Evolutionary conservation across 2,113 vertebrate species (phyloP), one percentile per base, ranked within the genome.

Genomic region (Chloropsis cyanopogon): DNA sequence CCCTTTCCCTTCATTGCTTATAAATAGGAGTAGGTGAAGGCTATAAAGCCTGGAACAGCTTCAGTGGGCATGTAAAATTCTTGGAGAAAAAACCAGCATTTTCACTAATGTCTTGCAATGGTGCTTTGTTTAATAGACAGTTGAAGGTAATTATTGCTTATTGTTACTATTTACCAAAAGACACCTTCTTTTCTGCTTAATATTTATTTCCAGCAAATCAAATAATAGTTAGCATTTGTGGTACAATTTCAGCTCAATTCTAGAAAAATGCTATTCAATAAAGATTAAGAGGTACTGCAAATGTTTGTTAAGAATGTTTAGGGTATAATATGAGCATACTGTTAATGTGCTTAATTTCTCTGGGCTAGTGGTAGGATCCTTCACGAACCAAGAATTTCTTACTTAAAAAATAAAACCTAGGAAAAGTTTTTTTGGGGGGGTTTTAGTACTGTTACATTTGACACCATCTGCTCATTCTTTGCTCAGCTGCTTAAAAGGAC

Each of bases 381-480:
- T 81, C 35, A 46, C 2, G 8, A 82, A 61, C 56, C 6, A 86
- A 94, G 2, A 88, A 84, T 66, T 93, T 78, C n/a, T 85, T 59
- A 31, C 25, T 85, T 44, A 16, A 47, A 77, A 65, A 70, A 41
- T 15, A 64, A 87, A 88, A 78, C 19, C 23, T 25, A 49, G 46
- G 69, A 75, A 66, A 59, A 64, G 6, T 77, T 87, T 93, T 64
- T 86, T 90, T 47, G 5, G 22, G 16, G 69, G 31, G 17, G 41
- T 14, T 80, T 86, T 88, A 57, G 69, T 71, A 72, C 76, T 71
- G 60, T 90, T 93, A 47, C 50, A 13, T 92, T 95, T 93, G 91
- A 92, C 66, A 87, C 96, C 93, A 96, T 96, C 91, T 96, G 92
- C 91, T 96, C 79, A 26, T 95, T 95, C 91, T 93, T 95, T 95